Conservation (phyloP, 1,140 invertebrate genomes). For the Lordiphosa stackelbergi region DNA sequence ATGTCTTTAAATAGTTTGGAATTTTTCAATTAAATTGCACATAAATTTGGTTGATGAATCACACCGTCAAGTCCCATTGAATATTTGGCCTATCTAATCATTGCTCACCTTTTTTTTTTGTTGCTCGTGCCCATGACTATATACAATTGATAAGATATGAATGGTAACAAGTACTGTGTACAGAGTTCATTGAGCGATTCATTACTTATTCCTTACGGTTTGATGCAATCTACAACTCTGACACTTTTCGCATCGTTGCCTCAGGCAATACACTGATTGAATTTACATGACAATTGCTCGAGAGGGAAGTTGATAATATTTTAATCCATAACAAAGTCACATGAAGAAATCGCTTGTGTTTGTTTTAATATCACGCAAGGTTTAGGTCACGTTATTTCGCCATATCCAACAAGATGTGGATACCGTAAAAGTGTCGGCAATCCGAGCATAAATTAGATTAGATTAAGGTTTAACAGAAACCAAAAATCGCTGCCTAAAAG, state of each 20-base stretch:
- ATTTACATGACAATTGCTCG: constrained; percentile 50
- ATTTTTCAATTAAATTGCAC: constrained; percentile 29
- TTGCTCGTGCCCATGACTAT: constrained; percentile 26
- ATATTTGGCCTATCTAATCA: constrained; percentile 50
- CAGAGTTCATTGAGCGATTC: constrained; percentile 53
- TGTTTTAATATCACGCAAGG: constrained; percentile 28
- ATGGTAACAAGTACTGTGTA: constrained; percentile 5
- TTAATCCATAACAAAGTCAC: constrained; percentile 27
- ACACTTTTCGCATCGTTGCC: constrained; percentile 31
- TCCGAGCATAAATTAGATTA: constrained; percentile 1
- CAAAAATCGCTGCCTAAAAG: constrained; percentile 5
- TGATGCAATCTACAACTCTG: constrained; percentile 31
- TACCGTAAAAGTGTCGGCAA: background rate
- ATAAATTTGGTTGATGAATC: constrained; percentile 27
- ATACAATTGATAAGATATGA: constrained; percentile 48
- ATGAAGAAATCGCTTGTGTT: constrained; percentile 17
- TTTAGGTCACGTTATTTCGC: constrained; percentile 11
- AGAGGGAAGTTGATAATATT: constrained; percentile 41
- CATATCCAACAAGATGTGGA: constrained; percentile 1
- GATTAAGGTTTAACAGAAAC: background rate
- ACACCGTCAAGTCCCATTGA: constrained; percentile 20
- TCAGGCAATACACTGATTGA: constrained; percentile 51
- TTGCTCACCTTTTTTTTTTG: no score
- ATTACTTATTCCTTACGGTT: constrained; percentile 3
- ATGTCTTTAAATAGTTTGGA: constrained; percentile 15